Conservation (phyloP, 2,113 vertebrate genomes). For the Elaphurus davidianus region DNA sequence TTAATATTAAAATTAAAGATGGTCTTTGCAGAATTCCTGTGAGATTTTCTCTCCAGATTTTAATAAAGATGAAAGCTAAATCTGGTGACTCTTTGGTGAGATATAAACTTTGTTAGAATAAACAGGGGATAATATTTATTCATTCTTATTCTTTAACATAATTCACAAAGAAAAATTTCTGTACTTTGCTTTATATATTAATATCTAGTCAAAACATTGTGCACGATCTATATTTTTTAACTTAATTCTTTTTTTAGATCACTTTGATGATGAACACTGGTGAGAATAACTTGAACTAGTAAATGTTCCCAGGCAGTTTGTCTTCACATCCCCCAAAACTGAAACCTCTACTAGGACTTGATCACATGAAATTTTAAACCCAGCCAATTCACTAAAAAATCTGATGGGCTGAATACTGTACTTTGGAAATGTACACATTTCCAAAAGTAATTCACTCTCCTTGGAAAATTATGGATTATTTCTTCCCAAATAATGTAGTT, state of each 20-base stretch:
- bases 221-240: not conserved
- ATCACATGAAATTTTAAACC: not conserved
- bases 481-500: not conserved
- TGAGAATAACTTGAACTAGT: not conserved
- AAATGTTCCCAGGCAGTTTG: not conserved
- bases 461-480: not conserved
- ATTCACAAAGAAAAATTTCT: not conserved
- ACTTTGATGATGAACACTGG: not conserved
- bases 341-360: not conserved
- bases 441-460: not conserved
- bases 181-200: not conserved
- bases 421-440: not conserved
- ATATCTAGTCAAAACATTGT: not conserved
- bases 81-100: not conserved
- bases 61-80: conserved; percentile 17
- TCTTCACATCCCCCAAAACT: not conserved
- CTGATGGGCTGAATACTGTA: not conserved
- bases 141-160: not conserved
- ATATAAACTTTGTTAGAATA: not conserved
- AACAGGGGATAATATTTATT: not conserved
- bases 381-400: not conserved
- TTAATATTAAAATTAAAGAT: not conserved
- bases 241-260: not conserved
- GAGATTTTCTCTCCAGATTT: not conserved
- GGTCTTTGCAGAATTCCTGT: not conserved